A percentile compares a stretch with the other conserved stretches of the same genome.
Evolutionary conservation across 92 coral and sea anemone species (phyloP).

Genomic region (Hydrozoanthus gracilis): DNA sequence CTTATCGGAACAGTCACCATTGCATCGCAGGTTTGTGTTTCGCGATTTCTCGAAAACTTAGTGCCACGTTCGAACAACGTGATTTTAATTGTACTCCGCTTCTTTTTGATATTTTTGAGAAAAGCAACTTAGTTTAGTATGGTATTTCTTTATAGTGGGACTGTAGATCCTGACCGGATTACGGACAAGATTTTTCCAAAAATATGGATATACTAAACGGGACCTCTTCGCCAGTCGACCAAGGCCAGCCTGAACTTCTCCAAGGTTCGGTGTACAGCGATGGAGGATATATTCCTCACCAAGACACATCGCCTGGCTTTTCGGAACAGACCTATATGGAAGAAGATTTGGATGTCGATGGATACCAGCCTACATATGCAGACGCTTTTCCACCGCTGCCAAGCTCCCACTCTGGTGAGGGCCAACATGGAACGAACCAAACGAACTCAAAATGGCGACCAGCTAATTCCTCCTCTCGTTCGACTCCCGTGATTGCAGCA

Average conservation of each 20-base stretch:
- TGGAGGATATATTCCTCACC: conserved; percentile 71
- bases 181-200: conserved; percentile 92
- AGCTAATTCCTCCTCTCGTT: conserved; percentile 32
- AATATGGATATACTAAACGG: conserved; percentile 88
- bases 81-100: neutral
- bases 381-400: conserved; percentile 99
- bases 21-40: conserved; percentile 79
- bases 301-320: conserved; percentile 55
- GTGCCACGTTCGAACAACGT: conserved; percentile 25
- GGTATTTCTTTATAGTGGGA: conserved; percentile 77
- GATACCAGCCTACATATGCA: conserved; percentile 98
- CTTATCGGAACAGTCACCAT: conserved; percentile 95
- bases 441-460: conserved; percentile 79
- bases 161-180: conserved; percentile 99
- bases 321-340: conserved; percentile 64
- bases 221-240: conserved; percentile 64
- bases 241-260: conserved; percentile 72
- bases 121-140: conserved; percentile 15
- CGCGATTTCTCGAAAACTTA: neutral
- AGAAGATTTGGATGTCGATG: conserved; percentile 81
- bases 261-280: conserved; percentile 81
- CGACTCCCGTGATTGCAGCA: conserved; percentile 82
- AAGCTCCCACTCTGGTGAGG: conserved; percentile 79
- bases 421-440: conserved; percentile 66
- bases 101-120: conserved; percentile 3